phyloP scores from a whole-genome alignment of 2,113 vertebrate genomes.

The Dasyurus viverrinus region DNA sequence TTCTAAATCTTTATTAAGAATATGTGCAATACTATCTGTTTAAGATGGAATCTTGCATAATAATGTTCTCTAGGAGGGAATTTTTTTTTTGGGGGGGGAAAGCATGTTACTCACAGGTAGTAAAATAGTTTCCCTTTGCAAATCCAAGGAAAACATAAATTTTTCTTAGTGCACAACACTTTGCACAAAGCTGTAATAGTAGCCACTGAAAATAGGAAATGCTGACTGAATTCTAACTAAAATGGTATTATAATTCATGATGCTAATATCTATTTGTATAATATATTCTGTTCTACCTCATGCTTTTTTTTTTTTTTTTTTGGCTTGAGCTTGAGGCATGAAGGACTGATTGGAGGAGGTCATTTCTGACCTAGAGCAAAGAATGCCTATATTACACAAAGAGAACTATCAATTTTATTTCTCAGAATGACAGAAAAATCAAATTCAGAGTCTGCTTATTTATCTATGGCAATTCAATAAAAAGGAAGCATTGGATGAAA shows the following conservation, averaged over 20 bases:
- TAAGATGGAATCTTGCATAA: constrained; percentile 32
- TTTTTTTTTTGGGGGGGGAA: neutral
- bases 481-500: neutral
- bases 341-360: neutral
- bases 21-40: constrained; percentile 40
- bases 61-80: neutral
- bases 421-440: constrained; percentile 28
- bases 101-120: constrained; percentile 38
- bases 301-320: neutral
- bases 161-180: constrained; percentile 7
- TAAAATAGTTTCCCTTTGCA: constrained; percentile 22
- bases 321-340: neutral
- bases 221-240: neutral
- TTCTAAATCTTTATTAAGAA: constrained; percentile 12
- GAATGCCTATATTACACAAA: neutral
- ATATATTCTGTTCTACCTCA: neutral
- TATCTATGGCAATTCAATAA: neutral
- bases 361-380: constrained; percentile 12
- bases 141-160: constrained; percentile 26
- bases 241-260: neutral
- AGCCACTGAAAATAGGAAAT: neutral
- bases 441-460: neutral
- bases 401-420: constrained; percentile 19
- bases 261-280: neutral
- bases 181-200: constrained; percentile 13